phyloP scores from a whole-genome alignment of 1,140 invertebrate genomes.

The Zaprionus tsacasi region DNA sequence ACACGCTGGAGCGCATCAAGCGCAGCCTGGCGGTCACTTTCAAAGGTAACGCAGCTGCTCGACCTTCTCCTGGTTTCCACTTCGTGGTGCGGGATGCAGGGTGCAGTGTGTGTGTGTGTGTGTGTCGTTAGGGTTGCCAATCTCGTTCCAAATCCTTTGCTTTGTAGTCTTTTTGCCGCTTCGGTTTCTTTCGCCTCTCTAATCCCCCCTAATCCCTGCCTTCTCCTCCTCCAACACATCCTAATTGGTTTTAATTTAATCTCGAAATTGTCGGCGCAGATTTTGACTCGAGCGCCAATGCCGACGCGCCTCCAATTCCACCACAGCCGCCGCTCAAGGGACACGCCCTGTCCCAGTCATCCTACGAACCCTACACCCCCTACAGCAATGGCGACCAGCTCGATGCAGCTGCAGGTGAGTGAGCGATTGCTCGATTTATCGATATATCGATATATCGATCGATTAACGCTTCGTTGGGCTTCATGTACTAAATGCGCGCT shows the following conservation, averaged over 20 bases:
- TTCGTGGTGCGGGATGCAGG: slow-evolving; percentile 23
- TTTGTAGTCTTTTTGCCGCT: slow-evolving; percentile 46
- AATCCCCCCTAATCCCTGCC: background rate
- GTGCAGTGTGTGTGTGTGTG: background rate
- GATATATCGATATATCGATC: background rate
- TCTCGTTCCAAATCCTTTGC: slow-evolving; percentile 28
- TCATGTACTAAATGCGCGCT: slow-evolving; percentile 8
- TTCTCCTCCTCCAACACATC: background rate
- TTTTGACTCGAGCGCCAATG: slow-evolving; percentile 69
- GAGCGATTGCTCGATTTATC: slow-evolving; percentile 5
- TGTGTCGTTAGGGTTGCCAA: slow-evolving; percentile 21
- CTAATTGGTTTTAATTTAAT: slow-evolving; percentile 53
- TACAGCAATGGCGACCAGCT: slow-evolving; percentile 55
- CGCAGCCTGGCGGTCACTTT: slow-evolving; percentile 74
- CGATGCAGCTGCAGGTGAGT: slow-evolving; percentile 71
- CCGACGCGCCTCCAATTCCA: slow-evolving; percentile 63
- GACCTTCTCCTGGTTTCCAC: background rate
- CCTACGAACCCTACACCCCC: slow-evolving; percentile 47
- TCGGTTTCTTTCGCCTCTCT: slow-evolving; percentile 8
- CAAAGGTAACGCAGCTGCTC: slow-evolving; percentile 68
- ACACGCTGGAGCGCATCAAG: slow-evolving; percentile 54
- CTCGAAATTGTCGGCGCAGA: slow-evolving; percentile 65
- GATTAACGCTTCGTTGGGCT: background rate
- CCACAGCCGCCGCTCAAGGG: slow-evolving; percentile 73
- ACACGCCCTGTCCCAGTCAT: slow-evolving; percentile 10